These are phyloP conservation scores for Bugulina stolonifera DNA, from an alignment of 2,888 invertebrate species.

Conservation along the genomic window DNA sequence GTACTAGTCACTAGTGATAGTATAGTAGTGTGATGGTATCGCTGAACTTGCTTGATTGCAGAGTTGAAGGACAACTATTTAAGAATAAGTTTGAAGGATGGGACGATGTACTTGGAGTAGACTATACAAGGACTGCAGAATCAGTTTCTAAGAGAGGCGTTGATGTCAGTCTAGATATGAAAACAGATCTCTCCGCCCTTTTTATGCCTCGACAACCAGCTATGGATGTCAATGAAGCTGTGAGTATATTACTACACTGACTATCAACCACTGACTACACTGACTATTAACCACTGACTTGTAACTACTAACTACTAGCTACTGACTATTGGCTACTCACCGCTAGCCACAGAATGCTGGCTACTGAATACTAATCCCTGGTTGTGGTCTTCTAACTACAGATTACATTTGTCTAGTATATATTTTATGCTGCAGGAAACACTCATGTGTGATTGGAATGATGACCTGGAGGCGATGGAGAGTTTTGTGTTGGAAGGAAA, in stretches of 20 bases:
- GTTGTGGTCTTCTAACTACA: background rate
- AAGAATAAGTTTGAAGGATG: constrained; percentile 94
- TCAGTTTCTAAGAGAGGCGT: constrained; percentile 94
- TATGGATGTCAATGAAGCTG: constrained; percentile 76
- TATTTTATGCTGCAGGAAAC: constrained; percentile 55
- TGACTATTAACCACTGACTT: too few species aligned
- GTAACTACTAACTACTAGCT: too few species aligned
- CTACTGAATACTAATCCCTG: background rate
- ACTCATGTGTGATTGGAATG: constrained; percentile 92
- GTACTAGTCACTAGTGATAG: background rate
- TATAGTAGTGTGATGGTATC: too few species aligned
- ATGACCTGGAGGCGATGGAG: constrained; percentile 95
- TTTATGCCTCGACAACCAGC: constrained; percentile 89
- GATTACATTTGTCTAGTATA: background rate
- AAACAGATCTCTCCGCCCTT: constrained; percentile 84
- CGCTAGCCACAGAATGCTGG: background rate
- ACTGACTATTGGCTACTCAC: too few species aligned
- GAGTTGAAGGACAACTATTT: constrained; percentile 62
- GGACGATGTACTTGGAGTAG: constrained; percentile 97
- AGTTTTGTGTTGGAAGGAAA: constrained; percentile 91
- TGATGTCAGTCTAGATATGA: constrained; percentile 66
- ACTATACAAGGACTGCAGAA: constrained; percentile 95
- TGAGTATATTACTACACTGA: constrained; percentile 34
- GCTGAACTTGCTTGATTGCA: too few species aligned
- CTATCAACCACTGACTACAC: background rate